Conservation (phyloP, 2,797 vertebrate species). For the Gallinago stenura region DNA sequence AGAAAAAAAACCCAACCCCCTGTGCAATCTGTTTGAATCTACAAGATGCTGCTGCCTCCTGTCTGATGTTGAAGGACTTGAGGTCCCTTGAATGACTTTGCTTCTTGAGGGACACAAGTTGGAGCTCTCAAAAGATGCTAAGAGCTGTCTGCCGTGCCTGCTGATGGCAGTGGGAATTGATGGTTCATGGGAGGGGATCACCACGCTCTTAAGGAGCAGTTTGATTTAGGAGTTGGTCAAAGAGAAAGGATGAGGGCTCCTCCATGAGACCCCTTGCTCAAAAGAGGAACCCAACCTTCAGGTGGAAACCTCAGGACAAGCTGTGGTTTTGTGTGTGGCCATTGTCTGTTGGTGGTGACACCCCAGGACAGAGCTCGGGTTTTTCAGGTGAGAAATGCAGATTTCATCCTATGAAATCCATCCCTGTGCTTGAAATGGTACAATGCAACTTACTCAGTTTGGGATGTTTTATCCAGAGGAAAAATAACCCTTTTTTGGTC, state of each 20-base stretch:
- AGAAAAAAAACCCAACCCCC: neutral
- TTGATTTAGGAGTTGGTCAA: neutral
- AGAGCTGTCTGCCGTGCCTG: fast-evolving
- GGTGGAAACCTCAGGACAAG: neutral
- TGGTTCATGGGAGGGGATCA: neutral
- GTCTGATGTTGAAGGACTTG: neutral
- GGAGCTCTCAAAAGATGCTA: neutral
- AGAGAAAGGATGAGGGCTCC: neutral
- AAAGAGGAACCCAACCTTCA: neutral
- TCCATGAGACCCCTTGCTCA: neutral
- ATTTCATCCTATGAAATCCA: neutral
- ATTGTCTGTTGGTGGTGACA: fast-evolving
- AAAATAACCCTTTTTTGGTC: neutral
- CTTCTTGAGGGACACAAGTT: neutral
- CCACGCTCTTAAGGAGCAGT: neutral
- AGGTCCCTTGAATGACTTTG: neutral
- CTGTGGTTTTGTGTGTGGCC: neutral
- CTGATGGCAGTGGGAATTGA: neutral
- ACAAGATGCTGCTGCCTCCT: neutral
- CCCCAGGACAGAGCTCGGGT: neutral
- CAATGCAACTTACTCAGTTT: neutral
- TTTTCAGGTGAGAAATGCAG: neutral
- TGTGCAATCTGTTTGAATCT: neutral
- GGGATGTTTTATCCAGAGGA: neutral
- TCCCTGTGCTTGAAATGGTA: neutral